phyloP scores from a whole-genome alignment of 2,888 invertebrate species.

The Colletes collaris region DNA sequence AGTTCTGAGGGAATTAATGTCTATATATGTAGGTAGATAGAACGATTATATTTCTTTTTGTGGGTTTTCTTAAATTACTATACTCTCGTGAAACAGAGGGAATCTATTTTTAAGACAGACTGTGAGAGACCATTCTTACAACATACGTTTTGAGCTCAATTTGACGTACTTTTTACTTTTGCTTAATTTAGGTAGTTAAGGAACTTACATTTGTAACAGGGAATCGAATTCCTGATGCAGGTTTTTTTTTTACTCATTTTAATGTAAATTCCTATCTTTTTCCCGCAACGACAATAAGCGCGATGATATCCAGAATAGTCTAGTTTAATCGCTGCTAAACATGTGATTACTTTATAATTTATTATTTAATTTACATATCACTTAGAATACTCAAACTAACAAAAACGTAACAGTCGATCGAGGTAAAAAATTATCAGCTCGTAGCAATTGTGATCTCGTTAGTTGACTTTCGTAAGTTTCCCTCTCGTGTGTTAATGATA shows the following conservation, averaged over 20 bases:
- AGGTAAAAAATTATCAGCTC: too few relatives aligned
- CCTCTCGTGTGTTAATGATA: slow-evolving; percentile 14
- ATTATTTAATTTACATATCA: too few relatives aligned
- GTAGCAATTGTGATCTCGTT: not conserved
- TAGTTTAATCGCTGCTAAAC: not conserved
- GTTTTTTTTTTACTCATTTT: slow-evolving; percentile 9
- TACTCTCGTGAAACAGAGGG: not conserved
- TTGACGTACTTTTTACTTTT: not conserved
- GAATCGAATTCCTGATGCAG: too few relatives aligned
- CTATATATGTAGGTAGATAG: not conserved
- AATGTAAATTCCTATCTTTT: not conserved
- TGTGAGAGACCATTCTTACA: not conserved
- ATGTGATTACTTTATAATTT: slow-evolving; percentile 7
- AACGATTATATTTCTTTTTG: not conserved
- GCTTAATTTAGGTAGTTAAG: not conserved
- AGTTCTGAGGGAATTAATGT: not conserved
- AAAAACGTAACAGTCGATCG: too few relatives aligned
- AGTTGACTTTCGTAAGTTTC: not conserved
- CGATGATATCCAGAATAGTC: not conserved
- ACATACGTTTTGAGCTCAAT: not conserved
- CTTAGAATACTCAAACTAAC: too few relatives aligned
- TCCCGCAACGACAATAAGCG: slow-evolving; percentile 4
- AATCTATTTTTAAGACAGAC: slow-evolving; percentile 8
- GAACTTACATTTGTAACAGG: not conserved
- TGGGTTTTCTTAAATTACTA: not conserved